phyloP scores from a whole-genome alignment of 2,888 invertebrate genomes.

The Erannis defoliaria region DNA sequence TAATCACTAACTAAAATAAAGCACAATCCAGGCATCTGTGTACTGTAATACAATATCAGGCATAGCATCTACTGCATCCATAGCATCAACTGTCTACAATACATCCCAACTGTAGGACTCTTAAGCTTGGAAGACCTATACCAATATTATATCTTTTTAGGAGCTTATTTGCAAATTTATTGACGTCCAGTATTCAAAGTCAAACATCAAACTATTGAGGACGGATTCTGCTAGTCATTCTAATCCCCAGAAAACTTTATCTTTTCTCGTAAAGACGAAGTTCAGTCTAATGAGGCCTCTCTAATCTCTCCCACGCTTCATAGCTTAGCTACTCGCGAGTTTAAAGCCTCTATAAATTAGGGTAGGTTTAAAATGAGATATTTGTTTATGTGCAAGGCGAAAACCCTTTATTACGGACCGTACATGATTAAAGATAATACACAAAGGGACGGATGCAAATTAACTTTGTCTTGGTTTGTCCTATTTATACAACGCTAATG shows the following conservation, averaged over 20 bases:
- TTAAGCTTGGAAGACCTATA: too few relatives aligned
- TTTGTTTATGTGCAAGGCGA: slow-evolving; percentile 45
- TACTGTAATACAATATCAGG: too few relatives aligned
- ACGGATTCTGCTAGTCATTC: background rate
- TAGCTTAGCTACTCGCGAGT: slow-evolving; percentile 46
- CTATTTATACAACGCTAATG: slow-evolving; percentile 26
- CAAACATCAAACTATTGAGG: slow-evolving; percentile 15
- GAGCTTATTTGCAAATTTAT: background rate
- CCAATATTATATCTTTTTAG: background rate
- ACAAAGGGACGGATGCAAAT: slow-evolving; percentile 45
- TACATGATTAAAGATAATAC: slow-evolving; percentile 45
- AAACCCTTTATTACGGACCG: slow-evolving; percentile 43
- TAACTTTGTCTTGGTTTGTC: slow-evolving; percentile 41
- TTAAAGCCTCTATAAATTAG: slow-evolving; percentile 54
- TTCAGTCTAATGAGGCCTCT: slow-evolving; percentile 49
- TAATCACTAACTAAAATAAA: too few relatives aligned
- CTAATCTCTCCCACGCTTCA: slow-evolving; percentile 52
- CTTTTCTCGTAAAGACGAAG: slow-evolving; percentile 34
- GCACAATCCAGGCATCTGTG: too few relatives aligned
- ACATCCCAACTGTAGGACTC: too few relatives aligned
- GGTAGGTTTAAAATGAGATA: slow-evolving; percentile 51
- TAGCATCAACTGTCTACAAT: too few relatives aligned
- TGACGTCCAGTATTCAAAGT: background rate
- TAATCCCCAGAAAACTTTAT: slow-evolving; percentile 40
- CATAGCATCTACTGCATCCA: too few relatives aligned